Evolutionary conservation across 2,888 invertebrate species (phyloP), one percentile per base, ranked within the genome.

Genomic region (Hanleya hanleyi): DNA sequence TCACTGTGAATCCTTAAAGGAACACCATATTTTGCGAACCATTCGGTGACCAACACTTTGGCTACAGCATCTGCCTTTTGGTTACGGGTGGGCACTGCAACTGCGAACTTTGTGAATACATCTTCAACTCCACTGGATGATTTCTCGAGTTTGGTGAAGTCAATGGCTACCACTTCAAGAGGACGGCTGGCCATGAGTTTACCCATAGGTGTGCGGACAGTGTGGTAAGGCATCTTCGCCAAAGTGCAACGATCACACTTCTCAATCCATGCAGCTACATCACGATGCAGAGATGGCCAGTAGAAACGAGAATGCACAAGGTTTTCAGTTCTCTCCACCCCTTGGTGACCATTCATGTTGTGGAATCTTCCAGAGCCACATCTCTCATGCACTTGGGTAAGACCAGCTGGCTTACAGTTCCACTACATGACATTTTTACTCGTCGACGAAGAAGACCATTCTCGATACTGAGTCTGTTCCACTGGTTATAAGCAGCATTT

Each of bases 21-120:
- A 41, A 74, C 50, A 22, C 74, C 74, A n/a, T n/a, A n/a, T n/a
- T n/a, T n/a, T n/a, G n/a, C n/a, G 33, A 77, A 77, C 67, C 69
- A 72, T 41, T 77, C 70, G 35, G 68, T 47, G 32, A 69, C 70
- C 32, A 77, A 51, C 4, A 57, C 72, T 26, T 33, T 66, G 32
- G 66, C 73, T 15, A 51, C 66, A 29, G 66, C 67, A 12, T 26
- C n/a, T 6, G 71, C 74, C 22, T 51, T 68, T 38, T 75, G 72
- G 33, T 72, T 49, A 1, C 51, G 41, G 9, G 72, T 73, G 1
- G 72, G 65, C n/a, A 69, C 69, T n/a, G 65, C 72, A 22, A 26
- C 9, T 9, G 62, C 49, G 38, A 69, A 73, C 49, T 73, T 64
- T n/a, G 49, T 68, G 65, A 75, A 73, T 7, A 73, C 71, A 36